phyloP scores from a whole-genome alignment of 2,888 invertebrate genomes.

The Cerceris ruficornis region DNA sequence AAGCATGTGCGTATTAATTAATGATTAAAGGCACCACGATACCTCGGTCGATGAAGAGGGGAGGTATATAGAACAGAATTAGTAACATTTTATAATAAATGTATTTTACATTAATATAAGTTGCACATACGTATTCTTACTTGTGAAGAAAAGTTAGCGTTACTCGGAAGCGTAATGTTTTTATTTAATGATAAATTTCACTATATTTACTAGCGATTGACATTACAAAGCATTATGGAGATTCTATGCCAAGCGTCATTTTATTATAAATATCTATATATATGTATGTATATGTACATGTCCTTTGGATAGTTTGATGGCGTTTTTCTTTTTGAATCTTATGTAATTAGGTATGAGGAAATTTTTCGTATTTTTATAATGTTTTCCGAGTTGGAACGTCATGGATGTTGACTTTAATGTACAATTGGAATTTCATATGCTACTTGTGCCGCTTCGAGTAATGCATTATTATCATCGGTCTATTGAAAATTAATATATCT shows the following conservation, averaged over 20 bases:
- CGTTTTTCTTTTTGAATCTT: slow-evolving; percentile 22
- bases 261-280: slow-evolving; percentile 2
- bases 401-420: slow-evolving; percentile 35
- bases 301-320: slow-evolving; percentile 13
- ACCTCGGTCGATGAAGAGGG: slow-evolving; percentile 56
- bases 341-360: slow-evolving; percentile 37
- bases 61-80: slow-evolving; percentile 65
- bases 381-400: slow-evolving; percentile 22
- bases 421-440: not conserved
- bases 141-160: slow-evolving; percentile 52
- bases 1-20: slow-evolving; percentile 64
- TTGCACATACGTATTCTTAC: slow-evolving; percentile 59
- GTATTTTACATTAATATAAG: slow-evolving; percentile 64
- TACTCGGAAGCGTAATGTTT: slow-evolving; percentile 51
- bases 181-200: slow-evolving; percentile 53
- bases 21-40: slow-evolving; percentile 62
- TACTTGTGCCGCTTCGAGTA: not conserved
- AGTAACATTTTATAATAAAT: slow-evolving; percentile 67
- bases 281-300: slow-evolving; percentile 7
- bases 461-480: too few relatives aligned
- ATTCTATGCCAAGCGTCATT: slow-evolving; percentile 56
- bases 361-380: slow-evolving; percentile 57
- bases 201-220: slow-evolving; percentile 28
- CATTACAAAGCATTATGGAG: slow-evolving; percentile 13
- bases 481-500: too few relatives aligned